Evolutionary conservation across 2,113 vertebrate species (phyloP).

Genomic region (Orthonyx spaldingii): DNA sequence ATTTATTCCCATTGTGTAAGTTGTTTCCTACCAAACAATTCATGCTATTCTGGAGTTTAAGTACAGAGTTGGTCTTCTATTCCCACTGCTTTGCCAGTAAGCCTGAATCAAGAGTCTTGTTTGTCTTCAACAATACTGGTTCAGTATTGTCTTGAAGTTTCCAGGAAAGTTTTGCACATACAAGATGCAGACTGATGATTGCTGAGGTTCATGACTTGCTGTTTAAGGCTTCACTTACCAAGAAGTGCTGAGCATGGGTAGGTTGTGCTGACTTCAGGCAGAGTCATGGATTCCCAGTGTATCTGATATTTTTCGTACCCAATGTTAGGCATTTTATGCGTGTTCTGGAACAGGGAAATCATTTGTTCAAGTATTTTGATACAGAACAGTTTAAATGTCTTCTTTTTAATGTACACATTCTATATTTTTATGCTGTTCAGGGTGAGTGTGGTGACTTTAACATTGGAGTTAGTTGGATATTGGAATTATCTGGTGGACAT

Average conservation of each 20-base stretch:
- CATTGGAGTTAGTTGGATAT: neutral
- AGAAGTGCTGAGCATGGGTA: neutral
- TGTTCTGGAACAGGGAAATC: neutral
- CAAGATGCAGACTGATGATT: neutral
- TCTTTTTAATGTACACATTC: neutral
- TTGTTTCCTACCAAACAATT: conserved; percentile 30
- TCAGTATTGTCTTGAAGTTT: neutral
- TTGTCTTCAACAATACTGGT: neutral
- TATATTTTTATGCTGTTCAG: neutral
- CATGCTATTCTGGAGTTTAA: neutral
- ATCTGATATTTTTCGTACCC: neutral
- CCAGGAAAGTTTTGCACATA: neutral
- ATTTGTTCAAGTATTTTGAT: neutral
- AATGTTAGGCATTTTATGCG: neutral
- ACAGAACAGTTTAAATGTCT: neutral
- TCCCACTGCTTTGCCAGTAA: neutral
- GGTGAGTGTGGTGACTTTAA: neutral
- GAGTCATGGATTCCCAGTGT: neutral
- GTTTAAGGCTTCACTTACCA: neutral
- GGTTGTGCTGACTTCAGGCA: neutral
- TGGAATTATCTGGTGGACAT: neutral
- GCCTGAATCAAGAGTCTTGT: neutral
- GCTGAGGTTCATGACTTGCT: neutral
- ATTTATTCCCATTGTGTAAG: conserved; percentile 90
- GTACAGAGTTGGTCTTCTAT: neutral